Evolutionary conservation across 2,113 vertebrate species (phyloP).

Genomic region (Epinephelus lanceolatus): DNA sequence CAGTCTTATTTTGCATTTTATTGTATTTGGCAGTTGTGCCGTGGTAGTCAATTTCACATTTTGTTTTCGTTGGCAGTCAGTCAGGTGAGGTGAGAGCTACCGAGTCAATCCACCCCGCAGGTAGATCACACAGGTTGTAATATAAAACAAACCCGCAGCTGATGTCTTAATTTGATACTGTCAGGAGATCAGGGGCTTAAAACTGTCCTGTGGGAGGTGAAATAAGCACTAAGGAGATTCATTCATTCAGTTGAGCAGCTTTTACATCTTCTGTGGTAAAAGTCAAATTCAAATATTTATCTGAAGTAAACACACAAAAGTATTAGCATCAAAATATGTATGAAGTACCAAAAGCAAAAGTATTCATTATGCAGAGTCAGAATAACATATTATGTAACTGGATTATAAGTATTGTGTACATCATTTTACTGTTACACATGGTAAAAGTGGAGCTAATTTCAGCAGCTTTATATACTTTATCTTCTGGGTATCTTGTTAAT

Average conservation of each 20-base stretch:
- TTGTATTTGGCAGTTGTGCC: slow-evolving; percentile 34
- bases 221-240: background rate
- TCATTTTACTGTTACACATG: background rate
- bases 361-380: background rate
- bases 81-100: slow-evolving; percentile 63
- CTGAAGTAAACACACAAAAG: background rate
- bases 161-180: background rate
- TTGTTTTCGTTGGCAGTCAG: slow-evolving; percentile 65
- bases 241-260: background rate
- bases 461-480: background rate
- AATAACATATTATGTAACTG: too few species aligned
- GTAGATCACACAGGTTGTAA: slow-evolving; percentile 52
- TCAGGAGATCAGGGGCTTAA: background rate
- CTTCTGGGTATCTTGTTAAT: background rate
- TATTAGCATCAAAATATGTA: background rate
- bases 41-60: slow-evolving; percentile 9
- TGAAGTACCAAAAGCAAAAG: background rate
- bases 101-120: slow-evolving; percentile 39
- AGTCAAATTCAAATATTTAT: background rate
- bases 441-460: background rate
- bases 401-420: too few species aligned
- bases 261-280: background rate
- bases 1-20: background rate
- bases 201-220: slow-evolving; percentile 10
- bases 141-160: slow-evolving; percentile 28